Base-by-base conservation (phyloP, 2,888 invertebrate genomes). In the Aplocera efformata region DNA sequence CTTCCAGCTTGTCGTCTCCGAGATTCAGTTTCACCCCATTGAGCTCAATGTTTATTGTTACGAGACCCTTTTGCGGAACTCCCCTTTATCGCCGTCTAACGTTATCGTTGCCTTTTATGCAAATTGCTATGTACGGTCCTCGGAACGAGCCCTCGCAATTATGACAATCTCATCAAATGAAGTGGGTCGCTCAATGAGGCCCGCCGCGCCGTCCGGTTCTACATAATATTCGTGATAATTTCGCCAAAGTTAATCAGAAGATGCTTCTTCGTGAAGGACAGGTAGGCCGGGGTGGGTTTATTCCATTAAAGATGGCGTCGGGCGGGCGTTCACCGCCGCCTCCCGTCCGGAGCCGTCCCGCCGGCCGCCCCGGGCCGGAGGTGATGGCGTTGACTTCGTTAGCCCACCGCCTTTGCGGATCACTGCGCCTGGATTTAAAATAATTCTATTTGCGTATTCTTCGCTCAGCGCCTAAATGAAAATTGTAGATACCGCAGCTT, bases 251-350 rank as follows among this genome's bases (percentile, higher is more conserved):
- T n/a, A n/a, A n/a, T n/a, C n/a, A n/a, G n/a, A n/a, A n/a, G n/a
- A n/a, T n/a, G n/a, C n/a, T n/a, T n/a, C n/a, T n/a, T n/a, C n/a
- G n/a, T n/a, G n/a, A n/a, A 34, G 42, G 38, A 44, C 32, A 33
- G 42, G 36, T 28, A 34, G 39, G 36, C 17, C 6, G 32, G 50
- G 47, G 43, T 37, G 35, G 46, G 51, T 36, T 53, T 43, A 58
- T 56, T 54, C 33, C 37, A 57, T 58, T 57, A 60, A 54, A 56
- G 54, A 53, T 53, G 55, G 46, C 60, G 57, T 44, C 59, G 50
- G 53, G 48, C 53, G 62, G 60, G 33, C 62, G 41, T 60, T 63
- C 50, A 56, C 40, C 40, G 45, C 8, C 30, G 33, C 32, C 56
- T 58, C 50, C 47, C 45, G 34, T 46, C 42, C 29, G 38, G 35